These are phyloP conservation scores for Capra hircus DNA, from an alignment of 2,113 vertebrate genomes.

Conservation along the genomic window DNA sequence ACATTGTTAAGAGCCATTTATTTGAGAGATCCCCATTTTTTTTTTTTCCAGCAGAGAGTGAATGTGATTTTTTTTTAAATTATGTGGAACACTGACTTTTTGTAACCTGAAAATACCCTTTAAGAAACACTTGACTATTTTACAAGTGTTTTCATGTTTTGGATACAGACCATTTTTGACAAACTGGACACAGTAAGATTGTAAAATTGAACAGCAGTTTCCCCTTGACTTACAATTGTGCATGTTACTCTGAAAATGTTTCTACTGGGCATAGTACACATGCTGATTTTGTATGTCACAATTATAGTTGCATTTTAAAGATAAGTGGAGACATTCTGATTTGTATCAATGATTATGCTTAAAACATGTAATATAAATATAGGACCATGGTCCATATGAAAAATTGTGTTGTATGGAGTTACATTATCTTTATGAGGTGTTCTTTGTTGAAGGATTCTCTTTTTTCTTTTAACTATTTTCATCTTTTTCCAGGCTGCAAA, in stretches of 20 bases:
- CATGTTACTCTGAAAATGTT: background rate
- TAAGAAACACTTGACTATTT: background rate
- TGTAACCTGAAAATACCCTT: background rate
- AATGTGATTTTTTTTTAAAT: background rate
- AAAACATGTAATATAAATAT: background rate
- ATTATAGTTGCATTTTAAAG: background rate
- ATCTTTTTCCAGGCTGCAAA: background rate
- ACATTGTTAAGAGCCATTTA: conserved; percentile 48
- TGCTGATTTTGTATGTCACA: background rate
- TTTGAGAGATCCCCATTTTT: background rate
- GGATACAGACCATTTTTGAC: background rate
- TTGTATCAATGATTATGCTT: background rate
- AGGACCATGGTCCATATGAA: background rate
- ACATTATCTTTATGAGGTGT: background rate
- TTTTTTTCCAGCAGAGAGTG: background rate
- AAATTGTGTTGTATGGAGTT: background rate
- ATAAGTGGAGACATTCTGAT: background rate
- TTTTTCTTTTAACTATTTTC: background rate
- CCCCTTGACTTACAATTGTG: background rate
- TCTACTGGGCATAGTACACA: background rate
- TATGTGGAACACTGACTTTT: background rate
- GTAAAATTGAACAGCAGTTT: background rate
- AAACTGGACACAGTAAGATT: background rate
- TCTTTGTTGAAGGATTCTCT: background rate
- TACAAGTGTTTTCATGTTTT: background rate